Evolutionary conservation across 2,888 invertebrate species (phyloP).

Genomic region (Rhopalosiphum nymphaeae): DNA sequence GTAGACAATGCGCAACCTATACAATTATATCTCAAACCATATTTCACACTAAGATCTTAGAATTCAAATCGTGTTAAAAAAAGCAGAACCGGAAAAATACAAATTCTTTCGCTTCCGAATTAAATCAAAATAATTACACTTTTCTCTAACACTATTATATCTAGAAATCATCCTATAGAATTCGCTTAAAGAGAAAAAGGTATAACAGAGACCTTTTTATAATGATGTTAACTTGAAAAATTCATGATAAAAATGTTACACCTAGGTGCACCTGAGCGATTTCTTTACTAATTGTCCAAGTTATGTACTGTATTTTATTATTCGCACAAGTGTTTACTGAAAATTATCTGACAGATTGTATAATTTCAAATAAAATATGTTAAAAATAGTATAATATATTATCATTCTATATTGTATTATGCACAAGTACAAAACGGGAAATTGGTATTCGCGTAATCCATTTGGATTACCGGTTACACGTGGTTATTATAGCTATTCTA

Average conservation of each 20-base stretch:
- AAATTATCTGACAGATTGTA: not conserved
- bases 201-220: not conserved
- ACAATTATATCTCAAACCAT: not conserved
- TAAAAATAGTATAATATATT: not conserved
- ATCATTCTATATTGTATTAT: not conserved
- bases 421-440: not conserved
- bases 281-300: not conserved
- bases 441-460: not conserved
- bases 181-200: not conserved
- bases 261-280: not conserved
- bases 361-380: not conserved
- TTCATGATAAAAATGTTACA: not conserved
- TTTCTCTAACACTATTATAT: not conserved
- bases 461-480: constrained; percentile 26
- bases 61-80: not conserved
- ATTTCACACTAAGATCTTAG: not conserved
- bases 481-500: constrained; percentile 22
- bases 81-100: not conserved
- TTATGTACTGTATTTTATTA: not conserved
- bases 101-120: not conserved
- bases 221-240: not conserved
- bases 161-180: not conserved
- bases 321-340: not conserved
- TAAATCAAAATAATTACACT: not conserved
- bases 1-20: not conserved